These are phyloP conservation scores for Melipona beecheii DNA, from an alignment of 2,888 invertebrate species.

Conservation along the genomic window DNA sequence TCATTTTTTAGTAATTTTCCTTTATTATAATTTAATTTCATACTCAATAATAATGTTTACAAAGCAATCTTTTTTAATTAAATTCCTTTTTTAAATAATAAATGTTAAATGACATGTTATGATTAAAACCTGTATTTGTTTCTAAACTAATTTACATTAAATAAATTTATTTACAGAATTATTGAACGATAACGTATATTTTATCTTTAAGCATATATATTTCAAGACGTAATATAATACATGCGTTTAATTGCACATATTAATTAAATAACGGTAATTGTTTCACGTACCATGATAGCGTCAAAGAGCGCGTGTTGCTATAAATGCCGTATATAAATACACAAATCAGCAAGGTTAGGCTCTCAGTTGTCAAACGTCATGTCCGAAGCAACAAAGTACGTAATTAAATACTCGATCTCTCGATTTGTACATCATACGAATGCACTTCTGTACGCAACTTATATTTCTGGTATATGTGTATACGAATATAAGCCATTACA, in stretches of 20 bases:
- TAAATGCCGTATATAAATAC: slow-evolving; percentile 56
- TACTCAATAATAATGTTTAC: not conserved
- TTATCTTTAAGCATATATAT: not conserved
- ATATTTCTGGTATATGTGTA: not conserved
- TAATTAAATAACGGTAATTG: slow-evolving; percentile 2
- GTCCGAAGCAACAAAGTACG: slow-evolving; percentile 45
- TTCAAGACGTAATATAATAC: not conserved
- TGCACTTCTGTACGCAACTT: not conserved
- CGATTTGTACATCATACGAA: slow-evolving; percentile 3
- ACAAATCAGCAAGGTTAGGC: slow-evolving; percentile 58
- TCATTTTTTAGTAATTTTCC: not conserved
- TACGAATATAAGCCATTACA: not conserved
- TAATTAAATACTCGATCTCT: slow-evolving; percentile 28
- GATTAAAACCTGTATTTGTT: not conserved
- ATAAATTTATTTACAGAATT: not conserved
- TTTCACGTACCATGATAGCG: slow-evolving; percentile 59
- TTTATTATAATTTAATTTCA: not conserved
- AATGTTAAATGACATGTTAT: not conserved
- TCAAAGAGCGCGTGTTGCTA: slow-evolving; percentile 17
- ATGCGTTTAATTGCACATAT: slow-evolving; percentile 1
- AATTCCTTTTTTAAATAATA: not conserved
- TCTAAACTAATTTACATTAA: not conserved
- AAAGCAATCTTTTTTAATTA: not conserved
- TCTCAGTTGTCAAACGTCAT: slow-evolving; percentile 66
- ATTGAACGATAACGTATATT: not conserved